A percentile compares a stretch with the other conserved stretches of the same genome.
Evolutionary conservation across 2,113 vertebrate genomes (phyloP).

Genomic region (Prionailurus viverrinus): DNA sequence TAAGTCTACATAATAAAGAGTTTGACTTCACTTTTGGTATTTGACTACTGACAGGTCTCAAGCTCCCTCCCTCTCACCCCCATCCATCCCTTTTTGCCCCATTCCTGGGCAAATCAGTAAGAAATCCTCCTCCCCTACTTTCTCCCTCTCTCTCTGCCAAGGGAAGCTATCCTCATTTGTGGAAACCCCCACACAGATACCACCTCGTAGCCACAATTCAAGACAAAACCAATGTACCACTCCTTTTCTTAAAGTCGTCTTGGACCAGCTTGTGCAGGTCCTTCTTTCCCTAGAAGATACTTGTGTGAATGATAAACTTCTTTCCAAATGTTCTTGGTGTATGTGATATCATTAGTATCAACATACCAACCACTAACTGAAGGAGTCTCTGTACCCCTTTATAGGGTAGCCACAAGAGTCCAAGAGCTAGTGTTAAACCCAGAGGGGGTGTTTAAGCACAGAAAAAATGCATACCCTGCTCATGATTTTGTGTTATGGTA

Average conservation of each 20-base stretch:
- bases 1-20: neutral
- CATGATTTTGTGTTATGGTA: neutral
- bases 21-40: neutral
- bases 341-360: neutral
- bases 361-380: neutral
- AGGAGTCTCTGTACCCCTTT: neutral
- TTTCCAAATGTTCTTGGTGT: neutral
- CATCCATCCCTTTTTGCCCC: neutral
- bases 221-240: neutral
- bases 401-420: neutral
- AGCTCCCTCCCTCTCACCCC: neutral
- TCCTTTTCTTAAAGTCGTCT: neutral
- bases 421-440: neutral
- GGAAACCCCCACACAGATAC: neutral
- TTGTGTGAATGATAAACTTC: neutral
- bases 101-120: neutral
- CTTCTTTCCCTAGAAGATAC: neutral
- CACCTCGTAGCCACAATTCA: neutral
- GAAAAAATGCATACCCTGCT: neutral
- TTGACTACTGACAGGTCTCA: neutral
- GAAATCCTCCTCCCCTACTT: neutral
- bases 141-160: neutral
- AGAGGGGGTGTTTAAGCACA: neutral
- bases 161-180: neutral
- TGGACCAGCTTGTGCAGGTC: neutral